phyloP scores from a whole-genome alignment of 2,888 invertebrate genomes.

The Mechanitis mazaeus region DNA sequence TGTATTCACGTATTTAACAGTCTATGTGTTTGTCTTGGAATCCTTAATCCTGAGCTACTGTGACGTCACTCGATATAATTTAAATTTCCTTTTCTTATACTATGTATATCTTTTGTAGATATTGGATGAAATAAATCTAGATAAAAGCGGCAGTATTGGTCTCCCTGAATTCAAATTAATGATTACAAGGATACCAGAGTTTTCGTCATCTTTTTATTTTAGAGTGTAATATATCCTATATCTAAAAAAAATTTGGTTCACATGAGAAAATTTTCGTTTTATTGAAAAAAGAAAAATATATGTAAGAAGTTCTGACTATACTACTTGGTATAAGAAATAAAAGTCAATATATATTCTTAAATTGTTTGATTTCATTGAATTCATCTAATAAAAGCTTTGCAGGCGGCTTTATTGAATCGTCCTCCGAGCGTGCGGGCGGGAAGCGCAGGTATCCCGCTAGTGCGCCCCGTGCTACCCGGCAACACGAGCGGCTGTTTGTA shows the following conservation, averaged over 20 bases:
- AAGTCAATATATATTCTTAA: background rate
- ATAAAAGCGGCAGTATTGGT: constrained; percentile 75
- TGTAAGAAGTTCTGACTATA: too few species aligned
- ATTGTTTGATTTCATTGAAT: background rate
- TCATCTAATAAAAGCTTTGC: constrained; percentile 68
- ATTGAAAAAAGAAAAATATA: too few species aligned
- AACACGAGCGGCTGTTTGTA: constrained; percentile 78
- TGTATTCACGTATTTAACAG: too few species aligned
- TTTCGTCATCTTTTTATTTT: constrained; percentile 77
- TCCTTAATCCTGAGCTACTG: too few species aligned
- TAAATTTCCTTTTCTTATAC: too few species aligned
- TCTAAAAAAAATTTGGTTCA: too few species aligned
- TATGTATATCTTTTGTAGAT: constrained; percentile 62
- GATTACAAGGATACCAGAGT: constrained; percentile 79
- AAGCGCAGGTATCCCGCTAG: constrained; percentile 67
- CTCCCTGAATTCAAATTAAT: constrained; percentile 78
- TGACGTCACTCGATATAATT: too few species aligned
- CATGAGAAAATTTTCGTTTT: too few species aligned
- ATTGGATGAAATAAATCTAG: constrained; percentile 78
- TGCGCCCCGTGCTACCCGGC: constrained; percentile 69
- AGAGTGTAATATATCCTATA: constrained; percentile 50
- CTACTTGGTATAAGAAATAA: constrained; percentile 3
- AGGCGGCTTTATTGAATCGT: constrained; percentile 72
- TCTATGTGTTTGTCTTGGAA: too few species aligned
- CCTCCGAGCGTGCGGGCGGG: constrained; percentile 77